A percentile compares a stretch with the other conserved stretches of the same genome.
These are phyloP conservation scores for Paratilapia polleni DNA, from an alignment of 2,113 vertebrate genomes.

Conservation along the genomic window DNA sequence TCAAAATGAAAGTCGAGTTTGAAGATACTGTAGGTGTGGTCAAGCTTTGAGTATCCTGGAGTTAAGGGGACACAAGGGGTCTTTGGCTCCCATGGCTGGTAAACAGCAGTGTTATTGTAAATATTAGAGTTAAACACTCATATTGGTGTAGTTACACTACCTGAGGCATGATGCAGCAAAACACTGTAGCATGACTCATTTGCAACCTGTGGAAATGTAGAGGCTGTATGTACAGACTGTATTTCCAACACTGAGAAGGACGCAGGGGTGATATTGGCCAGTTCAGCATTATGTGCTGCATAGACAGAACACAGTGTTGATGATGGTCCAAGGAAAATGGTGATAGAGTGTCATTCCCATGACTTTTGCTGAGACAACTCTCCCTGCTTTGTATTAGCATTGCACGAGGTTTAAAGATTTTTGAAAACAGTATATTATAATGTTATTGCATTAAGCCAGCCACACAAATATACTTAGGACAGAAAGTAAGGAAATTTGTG, in stretches of 20 bases:
- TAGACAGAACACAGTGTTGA: slow-evolving; percentile 5
- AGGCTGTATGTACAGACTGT: slow-evolving; percentile 10
- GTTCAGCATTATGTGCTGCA: slow-evolving; percentile 35
- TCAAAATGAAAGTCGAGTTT: background rate
- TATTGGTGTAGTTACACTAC: background rate
- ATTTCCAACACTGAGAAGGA: slow-evolving; percentile 43
- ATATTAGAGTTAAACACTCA: background rate
- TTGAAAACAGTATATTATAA: too few species aligned
- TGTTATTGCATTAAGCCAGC: too few species aligned
- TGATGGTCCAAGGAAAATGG: background rate
- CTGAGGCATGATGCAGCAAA: slow-evolving; percentile 28
- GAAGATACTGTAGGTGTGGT: background rate
- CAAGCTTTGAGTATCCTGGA: background rate
- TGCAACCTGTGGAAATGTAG: background rate
- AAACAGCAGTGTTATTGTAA: background rate
- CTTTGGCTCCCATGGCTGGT: background rate
- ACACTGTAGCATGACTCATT: background rate
- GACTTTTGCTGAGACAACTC: background rate
- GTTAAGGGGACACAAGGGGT: background rate
- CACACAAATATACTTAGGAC: background rate
- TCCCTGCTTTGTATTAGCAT: background rate
- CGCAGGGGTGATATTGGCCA: background rate
- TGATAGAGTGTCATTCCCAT: slow-evolving; percentile 1
- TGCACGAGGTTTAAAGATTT: too few species aligned
- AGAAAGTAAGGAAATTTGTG: too few species aligned